Base-by-base conservation (phyloP, 2,113 vertebrate genomes). In the Pteruthius melanotis region DNA sequence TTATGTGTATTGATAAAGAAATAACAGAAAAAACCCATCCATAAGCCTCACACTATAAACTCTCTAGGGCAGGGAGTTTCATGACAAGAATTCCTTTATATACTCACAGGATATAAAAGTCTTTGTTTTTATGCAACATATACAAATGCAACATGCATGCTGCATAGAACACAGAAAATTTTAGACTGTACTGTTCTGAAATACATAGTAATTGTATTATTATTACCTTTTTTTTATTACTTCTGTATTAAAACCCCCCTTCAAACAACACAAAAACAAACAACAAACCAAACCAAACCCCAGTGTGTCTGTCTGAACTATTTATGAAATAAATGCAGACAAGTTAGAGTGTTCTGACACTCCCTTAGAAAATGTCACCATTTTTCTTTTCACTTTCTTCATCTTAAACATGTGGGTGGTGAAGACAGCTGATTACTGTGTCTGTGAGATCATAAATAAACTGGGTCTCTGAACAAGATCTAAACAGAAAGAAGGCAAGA, bases 311-410 rank as follows among this genome's bases (percentile, higher is more conserved):
- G 27, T 44, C 88, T 91, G 56, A 90, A 42, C n/a, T 74, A 24
- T 63, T 90, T 81, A 90, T 19, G 52, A 94, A 83, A 76, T 50
- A 94, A 75, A 49, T 63, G 27, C 56, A 90, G 52, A 81, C 40
- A 87, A 37, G 16, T 35, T 83, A 80, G 66, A 75, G 88, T 80
- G 50, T 76, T 89, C 93, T 90, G 63, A 85, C 44, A 72, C 11
- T 86, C 19, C 22, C 7, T 44, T 20, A 59, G 79, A 91, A 89
- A 91, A 93, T 74, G 63, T 77, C 66, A 85, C 15, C 5, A 18
- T 85, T 92, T 92, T 80, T 77, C 45, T 86, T 83, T 86, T 90
- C 60, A 57, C 63, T 93, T 83, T 61, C 78, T 94, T 91, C 11
- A 11, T 91, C 78, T 95, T 69, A 74, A 83, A 86, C 8, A 24